Percentiles rank a stretch among this genome's conserved stretches.
These are phyloP conservation scores for Agriopis leucophaearia DNA, from an alignment of 2,888 invertebrate genomes.

Conservation along the genomic window DNA sequence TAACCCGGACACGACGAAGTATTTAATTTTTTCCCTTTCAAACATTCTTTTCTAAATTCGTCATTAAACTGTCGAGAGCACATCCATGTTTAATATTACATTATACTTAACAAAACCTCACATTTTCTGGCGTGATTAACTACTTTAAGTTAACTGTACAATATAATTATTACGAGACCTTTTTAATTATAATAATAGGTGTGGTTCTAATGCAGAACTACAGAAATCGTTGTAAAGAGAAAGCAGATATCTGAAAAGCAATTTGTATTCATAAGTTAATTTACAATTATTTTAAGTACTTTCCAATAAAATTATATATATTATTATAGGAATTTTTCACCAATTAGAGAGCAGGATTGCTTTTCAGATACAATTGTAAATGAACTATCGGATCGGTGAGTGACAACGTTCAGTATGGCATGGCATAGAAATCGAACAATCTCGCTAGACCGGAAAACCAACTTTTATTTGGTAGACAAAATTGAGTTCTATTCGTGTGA, in stretches of 20 bases:
- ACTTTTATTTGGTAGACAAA: neutral
- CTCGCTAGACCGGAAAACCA: constrained; percentile 16
- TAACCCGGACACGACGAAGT: constrained; percentile 84
- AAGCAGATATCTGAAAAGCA: constrained; percentile 38
- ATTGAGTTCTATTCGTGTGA: neutral
- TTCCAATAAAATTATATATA: constrained; percentile 35
- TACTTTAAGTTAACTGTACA: constrained; percentile 86
- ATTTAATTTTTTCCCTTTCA: constrained; percentile 85
- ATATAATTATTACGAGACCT: constrained; percentile 84
- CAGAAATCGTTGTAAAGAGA: constrained; percentile 61
- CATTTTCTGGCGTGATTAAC: constrained; percentile 83
- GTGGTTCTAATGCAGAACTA: constrained; percentile 75
- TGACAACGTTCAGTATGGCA: constrained; percentile 13
- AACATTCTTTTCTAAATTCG: constrained; percentile 86
- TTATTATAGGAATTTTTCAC: constrained; percentile 9
- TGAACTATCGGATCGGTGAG: constrained; percentile 13
- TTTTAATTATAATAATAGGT: constrained; percentile 79
- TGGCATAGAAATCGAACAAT: constrained; percentile 7
- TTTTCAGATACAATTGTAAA: constrained; percentile 21
- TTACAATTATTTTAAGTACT: constrained; percentile 59
- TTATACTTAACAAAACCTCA: constrained; percentile 84
- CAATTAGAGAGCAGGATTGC: constrained; percentile 34
- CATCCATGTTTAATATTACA: constrained; percentile 83
- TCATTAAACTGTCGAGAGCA: constrained; percentile 85
- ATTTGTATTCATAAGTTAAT: constrained; percentile 17